phyloP scores from a whole-genome alignment of 2,888 invertebrate genomes.

The Neocrepidodera transversa region DNA sequence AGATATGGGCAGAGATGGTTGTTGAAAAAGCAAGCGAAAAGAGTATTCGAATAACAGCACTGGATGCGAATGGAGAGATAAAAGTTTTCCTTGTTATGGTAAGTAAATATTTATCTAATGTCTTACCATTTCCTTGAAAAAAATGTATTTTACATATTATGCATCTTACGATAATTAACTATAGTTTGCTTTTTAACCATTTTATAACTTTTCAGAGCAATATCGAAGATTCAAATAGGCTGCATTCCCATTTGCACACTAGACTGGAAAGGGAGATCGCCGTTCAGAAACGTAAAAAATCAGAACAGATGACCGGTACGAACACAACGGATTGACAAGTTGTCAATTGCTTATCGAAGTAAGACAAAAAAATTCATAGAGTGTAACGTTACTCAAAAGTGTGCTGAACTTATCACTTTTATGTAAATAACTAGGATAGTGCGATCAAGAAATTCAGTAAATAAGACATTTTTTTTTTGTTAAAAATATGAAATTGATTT shows the following conservation, averaged over 20 bases:
- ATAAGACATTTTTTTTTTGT: too few species aligned
- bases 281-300: slow-evolving; percentile 50
- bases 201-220: slow-evolving; percentile 62
- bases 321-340: background rate
- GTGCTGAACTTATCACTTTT: too few species aligned
- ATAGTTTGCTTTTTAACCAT: too few species aligned
- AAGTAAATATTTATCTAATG: slow-evolving; percentile 37
- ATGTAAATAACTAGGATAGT: too few species aligned
- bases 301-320: background rate
- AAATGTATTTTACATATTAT: background rate
- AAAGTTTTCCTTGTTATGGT: slow-evolving; percentile 89
- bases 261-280: slow-evolving; percentile 63
- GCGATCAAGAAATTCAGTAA: too few species aligned
- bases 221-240: slow-evolving; percentile 72
- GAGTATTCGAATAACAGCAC: slow-evolving; percentile 86
- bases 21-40: slow-evolving; percentile 87
- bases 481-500: too few species aligned
- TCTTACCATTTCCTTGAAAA: background rate
- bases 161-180: background rate
- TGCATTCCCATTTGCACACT: slow-evolving; percentile 69
- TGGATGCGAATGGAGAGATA: slow-evolving; percentile 81
- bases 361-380: too few species aligned
- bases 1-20: slow-evolving; percentile 91
- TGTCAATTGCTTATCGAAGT: too few species aligned
- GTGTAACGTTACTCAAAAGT: too few species aligned